A percentile compares a stretch with the other conserved stretches of the same genome.
Conservation (phyloP, 2,113 vertebrate genomes). For the Panurus biarmicus region DNA sequence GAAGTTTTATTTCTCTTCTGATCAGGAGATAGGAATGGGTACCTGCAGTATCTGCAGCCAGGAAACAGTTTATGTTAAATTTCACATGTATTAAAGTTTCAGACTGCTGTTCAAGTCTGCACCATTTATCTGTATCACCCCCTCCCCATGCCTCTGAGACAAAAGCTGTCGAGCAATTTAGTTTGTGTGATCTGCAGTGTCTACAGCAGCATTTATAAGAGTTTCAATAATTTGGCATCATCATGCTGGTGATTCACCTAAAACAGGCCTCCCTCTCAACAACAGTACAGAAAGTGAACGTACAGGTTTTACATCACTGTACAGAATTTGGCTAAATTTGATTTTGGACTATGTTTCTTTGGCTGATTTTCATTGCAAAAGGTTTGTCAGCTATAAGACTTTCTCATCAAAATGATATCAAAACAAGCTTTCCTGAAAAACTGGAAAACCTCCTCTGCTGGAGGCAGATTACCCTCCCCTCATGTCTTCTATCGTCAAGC, state of each 20-base stretch:
- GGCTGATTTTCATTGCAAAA: neutral
- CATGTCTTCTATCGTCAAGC: neutral
- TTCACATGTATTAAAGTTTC: neutral
- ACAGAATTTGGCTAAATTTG: neutral
- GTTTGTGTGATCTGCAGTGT: neutral
- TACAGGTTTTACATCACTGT: neutral
- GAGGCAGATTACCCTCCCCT: neutral
- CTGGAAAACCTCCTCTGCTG: neutral
- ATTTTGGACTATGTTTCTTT: neutral
- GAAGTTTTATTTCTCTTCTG: neutral
- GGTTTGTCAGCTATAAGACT: neutral
- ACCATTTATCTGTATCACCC: neutral
- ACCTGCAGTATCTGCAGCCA: neutral
- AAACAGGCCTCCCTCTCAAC: neutral
- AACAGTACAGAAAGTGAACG: neutral
- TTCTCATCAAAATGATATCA: neutral
- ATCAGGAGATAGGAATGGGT: fast-evolving
- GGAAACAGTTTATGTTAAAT: neutral
- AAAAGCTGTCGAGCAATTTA: neutral
- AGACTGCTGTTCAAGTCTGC: neutral
- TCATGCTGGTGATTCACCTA: neutral
- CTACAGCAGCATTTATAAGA: neutral
- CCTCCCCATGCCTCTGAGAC: neutral
- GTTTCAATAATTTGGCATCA: neutral
- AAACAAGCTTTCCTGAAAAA: neutral